These are phyloP conservation scores for Corbicula japonica DNA, from an alignment of 2,888 invertebrate species.

Conservation along the genomic window DNA sequence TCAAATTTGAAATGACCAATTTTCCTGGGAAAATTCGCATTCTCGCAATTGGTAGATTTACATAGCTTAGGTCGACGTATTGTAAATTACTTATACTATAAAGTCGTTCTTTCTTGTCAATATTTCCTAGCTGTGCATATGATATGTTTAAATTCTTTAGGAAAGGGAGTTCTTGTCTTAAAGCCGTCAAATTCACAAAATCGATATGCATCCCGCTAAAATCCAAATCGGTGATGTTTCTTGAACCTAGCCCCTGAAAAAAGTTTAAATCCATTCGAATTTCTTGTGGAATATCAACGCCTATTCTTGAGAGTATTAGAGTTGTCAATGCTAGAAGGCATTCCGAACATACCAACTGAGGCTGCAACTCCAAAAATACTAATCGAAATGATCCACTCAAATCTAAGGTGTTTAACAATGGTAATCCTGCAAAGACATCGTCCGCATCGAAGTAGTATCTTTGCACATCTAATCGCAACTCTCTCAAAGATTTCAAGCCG, in stretches of 20 bases:
- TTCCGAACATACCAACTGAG: neutral
- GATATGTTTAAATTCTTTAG: neutral
- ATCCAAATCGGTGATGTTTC: constrained; percentile 2
- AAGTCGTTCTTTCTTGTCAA: no score
- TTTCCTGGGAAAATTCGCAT: no score
- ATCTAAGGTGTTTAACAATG: neutral
- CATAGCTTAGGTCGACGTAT: no score
- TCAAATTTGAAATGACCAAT: no score
- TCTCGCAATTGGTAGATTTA: no score
- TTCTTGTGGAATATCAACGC: no score
- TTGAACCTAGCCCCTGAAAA: neutral
- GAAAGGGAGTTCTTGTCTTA: neutral
- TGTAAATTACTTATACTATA: no score
- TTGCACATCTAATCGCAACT: neutral
- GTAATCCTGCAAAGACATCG: neutral
- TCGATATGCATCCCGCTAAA: constrained; percentile 8
- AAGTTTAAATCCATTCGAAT: no score
- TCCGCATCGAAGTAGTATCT: neutral
- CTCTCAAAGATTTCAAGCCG: neutral
- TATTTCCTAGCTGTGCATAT: neutral
- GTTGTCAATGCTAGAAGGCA: no score
- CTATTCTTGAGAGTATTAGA: no score
- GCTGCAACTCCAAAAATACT: neutral
- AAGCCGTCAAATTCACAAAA: neutral
- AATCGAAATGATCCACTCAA: neutral